Evolutionary conservation across 1,140 invertebrate species (phyloP).

Genomic region (Artemia franciscana): DNA sequence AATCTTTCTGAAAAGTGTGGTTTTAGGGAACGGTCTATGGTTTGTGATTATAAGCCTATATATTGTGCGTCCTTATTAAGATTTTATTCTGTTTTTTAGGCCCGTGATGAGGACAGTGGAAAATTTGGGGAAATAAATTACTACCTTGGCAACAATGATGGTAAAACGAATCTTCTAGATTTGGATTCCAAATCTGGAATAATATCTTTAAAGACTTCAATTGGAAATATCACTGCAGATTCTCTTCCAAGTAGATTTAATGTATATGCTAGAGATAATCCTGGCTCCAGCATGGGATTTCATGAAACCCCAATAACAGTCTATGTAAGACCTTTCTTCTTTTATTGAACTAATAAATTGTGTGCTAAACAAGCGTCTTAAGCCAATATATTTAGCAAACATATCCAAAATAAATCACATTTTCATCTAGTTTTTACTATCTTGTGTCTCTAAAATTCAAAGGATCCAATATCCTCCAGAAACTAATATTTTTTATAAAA

Average conservation of each 20-base stretch:
- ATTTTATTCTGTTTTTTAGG: slow-evolving; percentile 30
- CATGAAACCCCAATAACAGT: slow-evolving; percentile 29
- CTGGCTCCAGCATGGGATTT: slow-evolving; percentile 16
- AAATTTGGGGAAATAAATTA: slow-evolving; percentile 50
- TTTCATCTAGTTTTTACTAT: no score
- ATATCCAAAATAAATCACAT: no score
- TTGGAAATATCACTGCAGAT: slow-evolving; percentile 34
- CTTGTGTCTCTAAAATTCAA: no score
- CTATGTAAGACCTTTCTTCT: slow-evolving; percentile 25
- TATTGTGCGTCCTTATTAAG: no score
- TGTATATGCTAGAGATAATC: slow-evolving; percentile 49
- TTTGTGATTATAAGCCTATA: no score
- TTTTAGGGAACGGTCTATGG: no score
- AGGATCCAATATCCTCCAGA: no score
- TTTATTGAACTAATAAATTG: no score
- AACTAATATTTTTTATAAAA: no score
- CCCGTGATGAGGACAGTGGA: slow-evolving; percentile 56
- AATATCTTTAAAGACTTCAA: slow-evolving; percentile 39
- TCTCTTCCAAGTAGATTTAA: slow-evolving; percentile 44
- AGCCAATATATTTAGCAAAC: no score
- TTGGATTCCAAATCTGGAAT: slow-evolving; percentile 47
- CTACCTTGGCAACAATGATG: slow-evolving; percentile 29
- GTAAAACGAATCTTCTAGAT: slow-evolving; percentile 34
- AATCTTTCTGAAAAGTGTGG: no score
- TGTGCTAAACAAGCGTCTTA: no score